phyloP scores from a whole-genome alignment of 2,113 vertebrate genomes.

The Calyptommatus sinebrachiatus region DNA sequence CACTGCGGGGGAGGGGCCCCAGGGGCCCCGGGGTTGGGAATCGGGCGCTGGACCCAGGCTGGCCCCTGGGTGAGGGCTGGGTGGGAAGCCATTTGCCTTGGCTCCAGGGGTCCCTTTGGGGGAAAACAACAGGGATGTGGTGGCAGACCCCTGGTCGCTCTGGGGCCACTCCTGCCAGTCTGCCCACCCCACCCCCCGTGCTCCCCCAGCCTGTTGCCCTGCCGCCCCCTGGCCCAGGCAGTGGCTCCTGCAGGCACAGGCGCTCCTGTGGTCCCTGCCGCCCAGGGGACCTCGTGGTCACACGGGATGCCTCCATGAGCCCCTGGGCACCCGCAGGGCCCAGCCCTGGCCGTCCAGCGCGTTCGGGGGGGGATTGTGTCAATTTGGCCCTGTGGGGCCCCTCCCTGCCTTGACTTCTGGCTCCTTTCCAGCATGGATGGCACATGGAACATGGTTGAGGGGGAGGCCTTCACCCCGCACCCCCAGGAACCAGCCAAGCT shows the following conservation, averaged over 20 bases:
- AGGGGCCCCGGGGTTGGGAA: background rate
- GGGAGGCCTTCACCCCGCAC: slow-evolving; percentile 77
- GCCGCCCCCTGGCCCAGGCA: background rate
- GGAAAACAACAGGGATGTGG: background rate
- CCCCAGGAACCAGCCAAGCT: slow-evolving; percentile 84
- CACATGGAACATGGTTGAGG: slow-evolving; percentile 75
- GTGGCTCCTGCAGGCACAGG: background rate
- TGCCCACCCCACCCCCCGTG: too few species aligned
- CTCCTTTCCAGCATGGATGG: slow-evolving; percentile 67
- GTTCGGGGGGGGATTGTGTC: too few species aligned
- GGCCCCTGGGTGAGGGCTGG: too few species aligned
- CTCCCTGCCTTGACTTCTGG: background rate
- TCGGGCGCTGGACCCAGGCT: background rate
- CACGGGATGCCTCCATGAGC: too few species aligned
- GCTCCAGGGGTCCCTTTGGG: too few species aligned
- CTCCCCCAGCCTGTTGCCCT: background rate
- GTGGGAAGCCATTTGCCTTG: too few species aligned
- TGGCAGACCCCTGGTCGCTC: background rate
- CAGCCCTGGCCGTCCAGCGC: too few species aligned
- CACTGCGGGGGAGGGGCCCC: background rate
- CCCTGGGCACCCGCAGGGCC: too few species aligned
- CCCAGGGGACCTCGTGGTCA: too few species aligned
- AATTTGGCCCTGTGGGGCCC: background rate
- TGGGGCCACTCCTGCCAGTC: background rate
- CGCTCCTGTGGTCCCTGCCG: background rate